Percentiles rank a stretch among this genome's conserved stretches.
Evolutionary conservation across 2,888 invertebrate genomes (phyloP).

Genomic region (Branchellion lobata): DNA sequence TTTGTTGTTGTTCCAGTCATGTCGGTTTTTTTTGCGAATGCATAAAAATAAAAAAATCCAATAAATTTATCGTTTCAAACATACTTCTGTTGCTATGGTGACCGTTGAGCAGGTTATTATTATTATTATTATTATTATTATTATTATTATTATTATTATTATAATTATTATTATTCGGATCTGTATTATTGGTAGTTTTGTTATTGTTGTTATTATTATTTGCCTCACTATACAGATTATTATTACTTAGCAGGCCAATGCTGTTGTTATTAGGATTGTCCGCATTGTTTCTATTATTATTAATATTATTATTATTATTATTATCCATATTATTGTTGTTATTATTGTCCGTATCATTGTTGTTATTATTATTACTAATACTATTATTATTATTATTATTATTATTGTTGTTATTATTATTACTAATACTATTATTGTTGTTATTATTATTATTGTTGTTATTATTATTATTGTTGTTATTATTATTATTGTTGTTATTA

Average conservation of each 20-base stretch:
- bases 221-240: too few relatives aligned
- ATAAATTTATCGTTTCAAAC: not conserved
- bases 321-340: too few relatives aligned
- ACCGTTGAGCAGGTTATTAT: not conserved
- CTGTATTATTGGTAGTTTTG: not conserved
- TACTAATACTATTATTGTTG: not conserved
- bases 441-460: not conserved
- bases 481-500: slow-evolving; percentile 12
- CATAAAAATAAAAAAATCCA: not conserved
- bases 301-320: too few relatives aligned
- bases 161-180: slow-evolving; percentile 4
- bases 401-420: not conserved
- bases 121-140: not conserved
- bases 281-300: too few relatives aligned
- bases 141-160: not conserved
- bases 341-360: not conserved
- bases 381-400: slow-evolving; percentile 23
- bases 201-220: not conserved
- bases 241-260: too few relatives aligned
- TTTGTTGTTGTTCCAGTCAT: too few relatives aligned
- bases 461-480: slow-evolving; percentile 3
- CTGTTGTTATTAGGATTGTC: too few relatives aligned
- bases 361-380: slow-evolving; percentile 11
- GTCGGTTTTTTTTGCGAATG: too few relatives aligned
- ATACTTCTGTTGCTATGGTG: not conserved